These are phyloP conservation scores for Fratercula arctica DNA, from an alignment of 2,797 vertebrate genomes.

Conservation along the genomic window DNA sequence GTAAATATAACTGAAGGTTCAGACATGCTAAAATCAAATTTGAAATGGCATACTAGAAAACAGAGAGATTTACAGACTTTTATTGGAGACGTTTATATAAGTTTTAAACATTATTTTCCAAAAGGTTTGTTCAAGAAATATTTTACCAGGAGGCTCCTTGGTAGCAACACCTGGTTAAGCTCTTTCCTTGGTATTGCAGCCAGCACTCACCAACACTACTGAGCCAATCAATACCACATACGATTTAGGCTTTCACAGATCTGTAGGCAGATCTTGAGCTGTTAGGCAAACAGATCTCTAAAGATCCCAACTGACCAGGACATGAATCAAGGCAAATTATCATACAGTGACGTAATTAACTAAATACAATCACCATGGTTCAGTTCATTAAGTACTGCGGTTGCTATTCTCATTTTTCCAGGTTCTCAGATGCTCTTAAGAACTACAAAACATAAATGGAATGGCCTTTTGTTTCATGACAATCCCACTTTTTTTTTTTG, in stretches of 20 bases:
- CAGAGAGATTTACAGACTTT: background rate
- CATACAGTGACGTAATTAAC: background rate
- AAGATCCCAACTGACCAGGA: background rate
- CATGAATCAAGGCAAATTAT: background rate
- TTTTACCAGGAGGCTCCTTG: background rate
- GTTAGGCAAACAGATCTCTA: background rate
- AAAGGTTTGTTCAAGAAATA: background rate
- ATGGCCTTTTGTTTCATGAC: background rate
- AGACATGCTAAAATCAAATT: background rate
- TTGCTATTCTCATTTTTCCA: background rate
- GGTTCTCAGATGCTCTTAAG: background rate
- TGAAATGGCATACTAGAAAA: background rate
- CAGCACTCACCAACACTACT: background rate
- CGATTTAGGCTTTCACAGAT: background rate
- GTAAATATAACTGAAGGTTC: background rate
- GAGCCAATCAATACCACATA: background rate
- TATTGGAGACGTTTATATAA: background rate
- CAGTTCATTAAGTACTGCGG: background rate
- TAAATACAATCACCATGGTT: background rate
- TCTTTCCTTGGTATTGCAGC: background rate
- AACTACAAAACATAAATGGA: background rate
- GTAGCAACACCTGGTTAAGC: background rate
- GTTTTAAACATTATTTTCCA: background rate
- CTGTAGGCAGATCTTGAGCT: background rate
- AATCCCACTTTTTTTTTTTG: background rate